A percentile compares a stretch with the other conserved stretches of the same genome.
phyloP scores from a whole-genome alignment of 2,888 invertebrate genomes.

The Mellilla xanthometata region DNA sequence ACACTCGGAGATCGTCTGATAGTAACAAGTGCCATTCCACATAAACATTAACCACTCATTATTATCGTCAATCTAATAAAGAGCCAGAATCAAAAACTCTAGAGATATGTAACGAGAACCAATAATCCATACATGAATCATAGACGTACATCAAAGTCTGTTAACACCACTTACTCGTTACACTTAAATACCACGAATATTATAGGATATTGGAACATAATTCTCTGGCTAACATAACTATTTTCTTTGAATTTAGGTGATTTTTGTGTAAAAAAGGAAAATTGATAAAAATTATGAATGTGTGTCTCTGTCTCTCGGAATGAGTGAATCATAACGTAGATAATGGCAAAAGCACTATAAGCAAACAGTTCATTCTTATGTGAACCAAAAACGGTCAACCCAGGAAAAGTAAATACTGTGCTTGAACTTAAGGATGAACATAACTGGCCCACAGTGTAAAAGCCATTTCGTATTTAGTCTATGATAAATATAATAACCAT shows the following conservation, averaged over 20 bases:
- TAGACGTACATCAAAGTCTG: slow-evolving; percentile 44
- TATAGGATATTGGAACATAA: slow-evolving; percentile 35
- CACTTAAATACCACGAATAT: slow-evolving; percentile 35
- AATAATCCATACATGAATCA: slow-evolving; percentile 64
- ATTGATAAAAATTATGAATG: slow-evolving; percentile 26
- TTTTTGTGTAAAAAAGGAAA: slow-evolving; percentile 38
- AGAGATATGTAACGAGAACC: slow-evolving; percentile 58
- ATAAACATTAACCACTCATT: slow-evolving; percentile 71
- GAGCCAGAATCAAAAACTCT: slow-evolving; percentile 72
- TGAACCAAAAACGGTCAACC: no score
- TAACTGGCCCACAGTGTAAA: not conserved
- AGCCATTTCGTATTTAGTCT: not conserved
- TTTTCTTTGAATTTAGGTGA: slow-evolving; percentile 27
- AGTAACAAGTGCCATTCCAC: slow-evolving; percentile 81
- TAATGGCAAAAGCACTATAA: no score
- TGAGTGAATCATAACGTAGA: slow-evolving; percentile 7
- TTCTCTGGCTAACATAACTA: slow-evolving; percentile 34
- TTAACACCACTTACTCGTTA: slow-evolving; percentile 38
- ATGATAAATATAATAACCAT: no score
- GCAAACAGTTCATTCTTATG: no score
- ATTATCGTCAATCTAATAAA: slow-evolving; percentile 66
- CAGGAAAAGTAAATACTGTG: no score
- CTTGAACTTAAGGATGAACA: no score
- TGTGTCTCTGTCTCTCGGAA: slow-evolving; percentile 18
- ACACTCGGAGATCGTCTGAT: slow-evolving; percentile 80